phyloP scores from a whole-genome alignment of 1,140 invertebrate genomes.

The Ephestia elutella region DNA sequence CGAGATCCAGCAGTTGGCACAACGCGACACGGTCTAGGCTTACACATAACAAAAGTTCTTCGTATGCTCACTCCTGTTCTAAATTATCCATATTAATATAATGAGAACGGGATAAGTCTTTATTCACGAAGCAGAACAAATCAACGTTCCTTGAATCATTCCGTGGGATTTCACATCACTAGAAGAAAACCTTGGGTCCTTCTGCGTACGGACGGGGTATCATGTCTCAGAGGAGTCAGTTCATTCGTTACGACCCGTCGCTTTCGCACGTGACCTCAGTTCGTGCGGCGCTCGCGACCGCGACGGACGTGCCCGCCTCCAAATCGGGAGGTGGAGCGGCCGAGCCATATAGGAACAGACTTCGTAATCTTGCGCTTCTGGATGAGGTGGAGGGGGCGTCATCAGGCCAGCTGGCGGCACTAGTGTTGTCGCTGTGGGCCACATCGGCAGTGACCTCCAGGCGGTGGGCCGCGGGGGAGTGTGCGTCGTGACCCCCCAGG shows the following conservation, averaged over 20 bases:
- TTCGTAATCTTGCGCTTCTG: conserved; percentile 44
- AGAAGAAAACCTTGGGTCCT: background rate
- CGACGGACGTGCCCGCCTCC: conserved; percentile 29
- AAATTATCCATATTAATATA: no score
- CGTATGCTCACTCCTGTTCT: no score
- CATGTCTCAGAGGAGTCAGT: background rate
- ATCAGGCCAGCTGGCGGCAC: conserved; percentile 49
- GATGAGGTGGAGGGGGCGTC: conserved; percentile 46
- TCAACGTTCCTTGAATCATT: no score
- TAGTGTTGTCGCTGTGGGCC: conserved; percentile 32
- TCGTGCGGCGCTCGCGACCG: conserved; percentile 10
- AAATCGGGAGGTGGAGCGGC: conserved; percentile 43
- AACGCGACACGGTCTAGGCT: background rate
- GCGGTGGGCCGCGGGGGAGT: conserved; percentile 39
- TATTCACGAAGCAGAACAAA: no score
- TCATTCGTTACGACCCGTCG: conserved; percentile 16
- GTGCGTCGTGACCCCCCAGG: conserved; percentile 43
- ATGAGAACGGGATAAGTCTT: no score
- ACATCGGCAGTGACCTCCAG: conserved; percentile 54
- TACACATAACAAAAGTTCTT: no score
- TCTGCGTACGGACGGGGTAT: background rate
- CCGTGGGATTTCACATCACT: no score
- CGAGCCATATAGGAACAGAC: conserved; percentile 53
- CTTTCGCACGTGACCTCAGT: conserved; percentile 13
- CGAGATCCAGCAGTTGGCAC: background rate